Evolutionary conservation across 2,888 invertebrate species (phyloP), one percentile per base, ranked within the genome.

Genomic region (Smittia aterrima): DNA sequence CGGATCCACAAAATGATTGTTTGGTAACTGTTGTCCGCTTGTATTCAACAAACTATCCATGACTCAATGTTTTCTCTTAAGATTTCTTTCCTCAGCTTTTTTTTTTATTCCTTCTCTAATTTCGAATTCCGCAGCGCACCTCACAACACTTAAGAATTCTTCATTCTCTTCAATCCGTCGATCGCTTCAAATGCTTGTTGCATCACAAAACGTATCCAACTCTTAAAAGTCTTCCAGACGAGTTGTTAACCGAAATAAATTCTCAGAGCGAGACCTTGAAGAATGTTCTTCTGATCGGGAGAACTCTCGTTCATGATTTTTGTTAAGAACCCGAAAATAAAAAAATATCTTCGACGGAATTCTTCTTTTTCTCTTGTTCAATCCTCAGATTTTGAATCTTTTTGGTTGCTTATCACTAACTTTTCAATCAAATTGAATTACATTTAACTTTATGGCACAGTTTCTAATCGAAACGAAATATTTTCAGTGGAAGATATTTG

Each of bases 1-100:
- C 76, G 80, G 79, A 78, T 83, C 83, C 47, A 68, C 41, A 80
- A 81, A 82, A 78, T 82, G 82, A 80, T 83, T 83, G 78, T 83
- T 83, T 75, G 82, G 82, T 78, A 83, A 79, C 77, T 80, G 80
- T 54, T 71, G 71, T 11, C 58, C 68, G 24, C 68, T 68, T 25
- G 68, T 68, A 47, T 68, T 68, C n/a, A 68, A n/a, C 18, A 68
- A 41, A 20, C 68, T 68, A 47, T 68, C 68, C 68, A 68, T 68
- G 47, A 16, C 16, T 47, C 16, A 47, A 47, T 47, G 47, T 47
- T 47, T 38, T n/a, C n/a, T n/a, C n/a, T n/a, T n/a, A n/a, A n/a
- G 38, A 9, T 38, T 38, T 47, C 47, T 47, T 47, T 47, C 47
- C 16, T 16, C 47, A 47, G 11, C 16, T 6, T n/a, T 47, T 47